Base-by-base conservation (phyloP, 2,888 invertebrate species). In the Dexiosoma caninum region DNA sequence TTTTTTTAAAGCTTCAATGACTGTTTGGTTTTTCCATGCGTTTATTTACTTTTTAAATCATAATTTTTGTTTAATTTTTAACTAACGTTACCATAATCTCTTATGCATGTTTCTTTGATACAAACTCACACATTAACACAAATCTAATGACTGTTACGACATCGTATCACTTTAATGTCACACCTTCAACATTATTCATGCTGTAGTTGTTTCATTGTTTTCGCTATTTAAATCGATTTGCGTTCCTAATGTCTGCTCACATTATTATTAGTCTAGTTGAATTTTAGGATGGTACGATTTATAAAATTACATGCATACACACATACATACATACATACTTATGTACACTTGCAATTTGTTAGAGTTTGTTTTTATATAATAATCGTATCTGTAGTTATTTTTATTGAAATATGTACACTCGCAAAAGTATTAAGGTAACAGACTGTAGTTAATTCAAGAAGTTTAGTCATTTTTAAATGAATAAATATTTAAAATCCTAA, bases 111-210 rank as follows among this genome's bases (percentile, higher is more conserved):
- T 16, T 53, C n/a, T 53, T 8, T 16, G 14, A 14, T 23, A 44
- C n/a, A 46, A 10, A 46, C 53, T 16, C 53, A 71, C n/a, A 37
- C 21, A 55, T 35, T 6, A 19, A 32, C 2, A 32, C 21, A 51
- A 19, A 32, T 32, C 60, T 59, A 70, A 76, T 80, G 70, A 57
- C 59, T 60, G 37, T 76, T 71, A 66, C 60, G 57, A 76, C 66
- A 76, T 67, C 55, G 42, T 55, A 71, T 76, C 75, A 75, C 59
- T 80, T 80, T 53, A 76, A 60, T 80, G 80, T 75, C 80, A 71
- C 76, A 62, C 80, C 80, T 80, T 80, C 46, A 62, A 64, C 35
- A 51, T 67, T 66, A 67, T 78, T 59, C 62, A 57, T 67, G 66
- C 66, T 64, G 42, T 30, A 21, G 42, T 46, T 40, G 42, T 19